These are phyloP conservation scores for Euphonia xanthogaster DNA, from an alignment of 2,797 vertebrate species.

Conservation along the genomic window DNA sequence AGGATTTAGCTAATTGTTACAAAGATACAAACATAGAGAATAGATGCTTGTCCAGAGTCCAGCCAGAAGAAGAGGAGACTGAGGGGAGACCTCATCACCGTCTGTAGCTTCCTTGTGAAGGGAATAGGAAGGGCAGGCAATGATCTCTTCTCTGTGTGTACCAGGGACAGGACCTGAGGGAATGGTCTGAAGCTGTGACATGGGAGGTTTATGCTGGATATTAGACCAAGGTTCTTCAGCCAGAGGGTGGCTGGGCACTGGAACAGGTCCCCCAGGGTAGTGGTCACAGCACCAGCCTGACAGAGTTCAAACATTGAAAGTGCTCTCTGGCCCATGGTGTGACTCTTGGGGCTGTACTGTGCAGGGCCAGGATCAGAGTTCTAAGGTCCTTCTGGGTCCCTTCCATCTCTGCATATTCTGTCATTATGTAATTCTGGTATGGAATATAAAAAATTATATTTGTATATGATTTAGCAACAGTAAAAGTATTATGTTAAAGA, in stretches of 20 bases:
- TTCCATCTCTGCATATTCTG: background rate
- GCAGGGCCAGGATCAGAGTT: background rate
- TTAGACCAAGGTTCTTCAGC: background rate
- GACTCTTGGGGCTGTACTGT: no score
- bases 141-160: background rate
- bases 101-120: background rate
- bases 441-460: background rate
- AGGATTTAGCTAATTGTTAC: background rate
- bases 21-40: background rate
- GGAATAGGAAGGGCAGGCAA: background rate
- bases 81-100: background rate
- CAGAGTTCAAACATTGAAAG: background rate
- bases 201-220: background rate
- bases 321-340: background rate
- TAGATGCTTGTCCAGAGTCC: background rate
- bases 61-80: background rate
- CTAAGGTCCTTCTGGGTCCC: background rate
- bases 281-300: background rate
- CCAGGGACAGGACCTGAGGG: no score
- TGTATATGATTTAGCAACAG: background rate
- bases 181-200: background rate
- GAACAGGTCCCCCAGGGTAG: accelerated
- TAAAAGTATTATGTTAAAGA: background rate
- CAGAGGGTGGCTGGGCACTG: background rate
- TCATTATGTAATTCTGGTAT: background rate